Percentiles rank a stretch among this genome's conserved stretches.
Conservation (phyloP, 1,140 invertebrate genomes). For the Eriocheir sinensis region DNA sequence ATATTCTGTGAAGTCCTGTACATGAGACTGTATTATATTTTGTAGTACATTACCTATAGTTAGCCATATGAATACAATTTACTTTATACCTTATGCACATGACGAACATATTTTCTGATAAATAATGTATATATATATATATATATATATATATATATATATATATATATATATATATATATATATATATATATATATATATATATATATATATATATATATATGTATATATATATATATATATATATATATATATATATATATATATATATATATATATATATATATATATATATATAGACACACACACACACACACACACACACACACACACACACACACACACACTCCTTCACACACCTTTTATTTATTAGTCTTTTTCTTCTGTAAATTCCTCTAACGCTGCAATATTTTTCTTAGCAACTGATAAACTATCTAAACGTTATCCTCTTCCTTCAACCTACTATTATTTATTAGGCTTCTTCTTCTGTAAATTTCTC, state of each 20-base stretch:
- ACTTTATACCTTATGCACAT: no score
- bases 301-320: neutral
- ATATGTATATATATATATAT: neutral
- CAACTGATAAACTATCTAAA: no score
- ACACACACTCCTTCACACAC: neutral
- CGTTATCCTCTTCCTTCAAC: no score
- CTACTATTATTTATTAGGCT: no score
- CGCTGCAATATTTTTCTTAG: no score
- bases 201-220: conserved; percentile 45
- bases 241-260: neutral
- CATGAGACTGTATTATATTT: no score
- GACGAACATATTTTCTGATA: no score
- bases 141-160: conserved; percentile 45
- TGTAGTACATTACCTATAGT: no score
- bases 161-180: conserved; percentile 45
- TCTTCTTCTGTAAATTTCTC: no score
- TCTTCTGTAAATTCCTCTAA: no score
- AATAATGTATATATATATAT: conserved; percentile 39
- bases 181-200: conserved; percentile 42
- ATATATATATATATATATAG: conserved; percentile 41
- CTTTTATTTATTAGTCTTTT: neutral
- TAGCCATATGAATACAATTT: no score
- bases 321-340: neutral
- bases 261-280: conserved; percentile 45
- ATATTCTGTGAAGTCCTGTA: no score